Evolutionary conservation across 2,888 invertebrate species (phyloP).

Genomic region (Vesta saturnalis): DNA sequence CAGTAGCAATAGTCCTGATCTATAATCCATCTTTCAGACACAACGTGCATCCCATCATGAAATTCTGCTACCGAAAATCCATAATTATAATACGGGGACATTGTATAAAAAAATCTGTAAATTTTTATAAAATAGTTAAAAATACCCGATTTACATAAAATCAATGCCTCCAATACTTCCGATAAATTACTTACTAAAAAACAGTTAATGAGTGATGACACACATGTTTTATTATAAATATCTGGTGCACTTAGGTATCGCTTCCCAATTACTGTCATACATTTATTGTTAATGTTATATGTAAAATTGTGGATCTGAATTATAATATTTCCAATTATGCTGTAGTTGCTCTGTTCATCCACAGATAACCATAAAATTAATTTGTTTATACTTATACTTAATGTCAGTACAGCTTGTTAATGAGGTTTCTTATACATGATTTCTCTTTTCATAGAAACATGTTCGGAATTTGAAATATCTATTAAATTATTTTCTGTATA

Average conservation of each 20-base stretch:
- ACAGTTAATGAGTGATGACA: background rate
- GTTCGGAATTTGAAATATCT: constrained; percentile 1
- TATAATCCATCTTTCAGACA: constrained; percentile 3
- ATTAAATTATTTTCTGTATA: background rate
- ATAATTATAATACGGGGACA: background rate
- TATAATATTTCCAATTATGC: background rate
- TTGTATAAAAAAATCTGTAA: background rate
- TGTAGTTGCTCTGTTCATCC: background rate
- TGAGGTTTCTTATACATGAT: background rate
- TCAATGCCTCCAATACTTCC: background rate
- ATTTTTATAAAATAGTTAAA: background rate
- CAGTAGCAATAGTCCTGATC: constrained; percentile 4
- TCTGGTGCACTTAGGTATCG: background rate
- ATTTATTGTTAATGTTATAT: background rate
- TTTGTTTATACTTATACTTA: background rate
- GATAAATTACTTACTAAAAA: background rate
- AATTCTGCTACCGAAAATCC: background rate
- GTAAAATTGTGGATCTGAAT: background rate
- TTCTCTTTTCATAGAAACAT: background rate
- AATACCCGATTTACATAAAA: background rate
- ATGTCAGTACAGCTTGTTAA: background rate
- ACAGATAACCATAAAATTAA: background rate
- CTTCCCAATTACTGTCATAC: background rate
- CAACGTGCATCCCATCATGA: background rate
- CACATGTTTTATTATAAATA: background rate